Base-by-base conservation (phyloP, 2,888 invertebrate genomes). In the Scaptodrosophila latifasciaeformis region DNA sequence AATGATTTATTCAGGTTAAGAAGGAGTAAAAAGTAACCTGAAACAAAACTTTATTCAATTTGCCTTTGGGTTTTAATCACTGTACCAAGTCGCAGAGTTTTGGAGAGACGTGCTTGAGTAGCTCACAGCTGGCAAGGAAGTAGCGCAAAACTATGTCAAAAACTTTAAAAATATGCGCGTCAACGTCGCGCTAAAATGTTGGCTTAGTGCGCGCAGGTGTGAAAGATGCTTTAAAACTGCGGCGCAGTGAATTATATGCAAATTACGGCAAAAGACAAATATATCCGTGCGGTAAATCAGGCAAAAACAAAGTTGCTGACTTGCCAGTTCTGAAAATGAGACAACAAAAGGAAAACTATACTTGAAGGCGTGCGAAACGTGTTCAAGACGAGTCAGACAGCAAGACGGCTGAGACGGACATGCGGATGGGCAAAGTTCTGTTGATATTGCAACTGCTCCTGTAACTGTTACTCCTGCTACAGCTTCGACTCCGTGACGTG, bases 211-310 rank as follows among this genome's bases (percentile, higher is more conserved):
- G 62, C 57, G 57, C 75, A 72, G 76, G 72, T 78, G 72, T 68
- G 72, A 78, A 72, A 59, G 54, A 74, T 74, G 69, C 66, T 59
- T 75, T 64, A 44, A 68, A 79, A 79, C 29, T 27, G 50, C 55
- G 37, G 47, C 30, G 37, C 42, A 51, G 51, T 74, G 76, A 79
- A 79, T 79, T 76, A 79, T 79, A 74, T 79, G 79, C 72, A 74
- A 74, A 74, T 74, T 74, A 76, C 69, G 59, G 46, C 51, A 67
- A 79, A 57, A 80, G 72, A 76, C 79, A 74, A 79, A 72, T 79
- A 71, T 66, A 74, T 76, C 69, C 79, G 69, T 71, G 69, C 69
- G 72, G 79, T 74, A 74, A 78, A 72, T 72, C 72, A 78, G 54
- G 79, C 64, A 55, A 58, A 63, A 18, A 31, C 27, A 45, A 34